Percentiles rank a stretch among this genome's conserved stretches.
Conservation (phyloP, 2,113 vertebrate species). For the Leucopsar rothschildi region DNA sequence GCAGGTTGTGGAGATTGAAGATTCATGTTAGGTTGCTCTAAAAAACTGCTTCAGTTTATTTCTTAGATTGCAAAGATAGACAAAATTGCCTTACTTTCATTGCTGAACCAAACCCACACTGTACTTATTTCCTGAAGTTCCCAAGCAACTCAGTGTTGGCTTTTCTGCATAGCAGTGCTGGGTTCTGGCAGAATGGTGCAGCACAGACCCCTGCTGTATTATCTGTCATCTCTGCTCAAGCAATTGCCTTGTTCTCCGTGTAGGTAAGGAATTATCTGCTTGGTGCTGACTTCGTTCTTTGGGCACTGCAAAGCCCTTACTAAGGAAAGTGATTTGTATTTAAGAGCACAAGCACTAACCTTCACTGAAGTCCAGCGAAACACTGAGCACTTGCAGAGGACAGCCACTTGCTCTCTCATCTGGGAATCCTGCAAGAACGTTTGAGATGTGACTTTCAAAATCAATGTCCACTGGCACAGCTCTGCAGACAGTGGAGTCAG, state of each 20-base stretch:
- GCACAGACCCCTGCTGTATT: not conserved
- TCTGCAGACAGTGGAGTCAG: not conserved
- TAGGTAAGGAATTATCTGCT: not conserved
- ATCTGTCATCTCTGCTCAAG: not conserved
- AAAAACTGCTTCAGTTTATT: not conserved
- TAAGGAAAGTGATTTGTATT: not conserved
- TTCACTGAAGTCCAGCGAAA: not conserved
- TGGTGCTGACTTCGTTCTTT: slow-evolving; percentile 18
- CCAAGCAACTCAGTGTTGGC: not conserved
- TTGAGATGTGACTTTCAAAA: not conserved
- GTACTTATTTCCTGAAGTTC: not conserved
- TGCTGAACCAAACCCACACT: not conserved
- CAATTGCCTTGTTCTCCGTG: not conserved
- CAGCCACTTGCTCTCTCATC: not conserved
- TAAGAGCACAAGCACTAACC: not conserved
- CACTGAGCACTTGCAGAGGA: not conserved
- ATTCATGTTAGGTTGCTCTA: not conserved
- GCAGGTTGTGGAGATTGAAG: not conserved
- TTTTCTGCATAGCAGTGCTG: not conserved
- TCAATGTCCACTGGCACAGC: not conserved
- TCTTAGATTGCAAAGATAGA: not conserved
- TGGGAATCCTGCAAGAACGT: not conserved
- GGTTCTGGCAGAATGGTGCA: not conserved
- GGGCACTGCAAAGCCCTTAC: not conserved
- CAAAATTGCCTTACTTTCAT: not conserved